Evolutionary conservation across 2,888 invertebrate species (phyloP).

Genomic region (Netelia virgata): DNA sequence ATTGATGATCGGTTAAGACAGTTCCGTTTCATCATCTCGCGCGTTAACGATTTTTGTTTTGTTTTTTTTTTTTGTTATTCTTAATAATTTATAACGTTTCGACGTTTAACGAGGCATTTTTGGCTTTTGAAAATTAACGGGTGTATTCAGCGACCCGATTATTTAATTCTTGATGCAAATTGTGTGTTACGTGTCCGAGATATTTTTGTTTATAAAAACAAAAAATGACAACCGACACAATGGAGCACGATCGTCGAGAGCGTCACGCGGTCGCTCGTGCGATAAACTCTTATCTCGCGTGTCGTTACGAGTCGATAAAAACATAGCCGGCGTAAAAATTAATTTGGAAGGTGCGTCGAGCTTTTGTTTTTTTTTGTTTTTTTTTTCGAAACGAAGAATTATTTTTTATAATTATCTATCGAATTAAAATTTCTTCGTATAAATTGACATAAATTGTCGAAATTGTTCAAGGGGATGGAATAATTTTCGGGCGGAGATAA

Average conservation of each 20-base stretch:
- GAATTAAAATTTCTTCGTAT: too few relatives aligned
- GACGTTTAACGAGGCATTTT: background rate
- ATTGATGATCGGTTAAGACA: conserved; percentile 49
- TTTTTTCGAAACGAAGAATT: too few relatives aligned
- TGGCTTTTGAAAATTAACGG: too few relatives aligned
- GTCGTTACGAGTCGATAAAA: background rate
- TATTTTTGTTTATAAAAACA: too few relatives aligned
- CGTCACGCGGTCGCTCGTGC: background rate
- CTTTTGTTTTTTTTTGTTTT: too few relatives aligned
- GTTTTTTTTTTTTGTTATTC: background rate
- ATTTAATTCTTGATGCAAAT: too few relatives aligned
- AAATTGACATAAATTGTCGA: too few relatives aligned
- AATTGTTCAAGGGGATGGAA: too few relatives aligned
- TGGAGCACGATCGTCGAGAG: background rate
- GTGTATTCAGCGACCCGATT: too few relatives aligned
- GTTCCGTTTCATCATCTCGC: conserved; percentile 25
- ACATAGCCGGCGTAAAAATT: background rate
- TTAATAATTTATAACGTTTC: background rate
- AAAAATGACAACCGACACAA: background rate
- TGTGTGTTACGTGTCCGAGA: too few relatives aligned
- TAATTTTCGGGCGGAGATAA: too few relatives aligned
- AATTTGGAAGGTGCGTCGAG: background rate
- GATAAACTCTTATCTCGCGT: background rate
- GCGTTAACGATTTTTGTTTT: background rate
- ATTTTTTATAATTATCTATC: too few relatives aligned